These are phyloP conservation scores for Cephus runcator DNA, from an alignment of 2,888 invertebrate species.

Conservation along the genomic window DNA sequence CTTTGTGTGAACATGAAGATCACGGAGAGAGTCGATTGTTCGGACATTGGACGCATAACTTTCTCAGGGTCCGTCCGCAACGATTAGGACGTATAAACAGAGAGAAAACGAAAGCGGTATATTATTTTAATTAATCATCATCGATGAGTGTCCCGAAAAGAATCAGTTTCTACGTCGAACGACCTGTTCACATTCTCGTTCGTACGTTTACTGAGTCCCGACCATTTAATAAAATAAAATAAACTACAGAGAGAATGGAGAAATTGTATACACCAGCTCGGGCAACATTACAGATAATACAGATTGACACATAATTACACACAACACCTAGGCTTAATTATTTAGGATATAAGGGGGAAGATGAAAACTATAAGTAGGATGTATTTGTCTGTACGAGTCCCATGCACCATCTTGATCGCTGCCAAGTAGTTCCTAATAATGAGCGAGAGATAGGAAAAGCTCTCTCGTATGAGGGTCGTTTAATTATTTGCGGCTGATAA, in stretches of 20 bases:
- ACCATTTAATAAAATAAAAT: too few species aligned
- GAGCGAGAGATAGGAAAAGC: too few species aligned
- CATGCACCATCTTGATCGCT: slow-evolving; percentile 46
- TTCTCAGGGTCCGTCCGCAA: slow-evolving; percentile 40
- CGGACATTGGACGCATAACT: slow-evolving; percentile 14
- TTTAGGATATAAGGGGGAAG: slow-evolving; percentile 43
- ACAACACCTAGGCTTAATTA: slow-evolving; percentile 43
- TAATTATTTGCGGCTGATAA: slow-evolving; percentile 29
- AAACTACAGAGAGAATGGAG: too few species aligned
- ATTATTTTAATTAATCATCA: slow-evolving; percentile 13
- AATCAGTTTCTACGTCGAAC: too few species aligned
- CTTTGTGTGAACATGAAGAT: too few species aligned
- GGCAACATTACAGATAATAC: too few species aligned
- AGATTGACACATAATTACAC: slow-evolving; percentile 20
- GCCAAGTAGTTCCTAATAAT: slow-evolving; percentile 53
- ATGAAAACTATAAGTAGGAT: slow-evolving; percentile 39
- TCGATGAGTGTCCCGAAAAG: too few species aligned
- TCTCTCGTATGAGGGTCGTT: slow-evolving; percentile 14
- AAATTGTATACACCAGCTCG: too few species aligned
- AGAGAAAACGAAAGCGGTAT: slow-evolving; percentile 29
- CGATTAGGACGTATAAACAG: slow-evolving; percentile 25
- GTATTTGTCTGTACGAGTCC: slow-evolving; percentile 44
- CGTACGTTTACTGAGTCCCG: too few species aligned
- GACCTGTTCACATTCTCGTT: too few species aligned
- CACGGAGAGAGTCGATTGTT: too few species aligned